These are phyloP conservation scores for Erythrolamprus reginae DNA, from an alignment of 2,113 vertebrate genomes.

Conservation along the genomic window DNA sequence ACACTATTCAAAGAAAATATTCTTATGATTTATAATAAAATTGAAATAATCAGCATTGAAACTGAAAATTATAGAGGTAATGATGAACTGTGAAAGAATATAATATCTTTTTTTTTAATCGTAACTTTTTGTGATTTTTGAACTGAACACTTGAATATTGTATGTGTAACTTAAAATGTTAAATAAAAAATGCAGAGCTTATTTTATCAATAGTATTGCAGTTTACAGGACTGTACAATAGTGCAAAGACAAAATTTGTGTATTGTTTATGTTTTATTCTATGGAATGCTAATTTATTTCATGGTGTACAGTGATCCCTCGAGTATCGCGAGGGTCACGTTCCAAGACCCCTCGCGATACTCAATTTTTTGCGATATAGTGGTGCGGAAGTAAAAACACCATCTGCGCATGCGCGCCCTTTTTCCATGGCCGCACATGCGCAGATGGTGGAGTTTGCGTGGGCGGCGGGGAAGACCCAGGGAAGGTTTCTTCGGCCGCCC, in stretches of 20 bases:
- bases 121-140: not conserved
- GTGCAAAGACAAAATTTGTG: not conserved
- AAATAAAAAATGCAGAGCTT: not conserved
- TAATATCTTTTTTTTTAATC: not conserved
- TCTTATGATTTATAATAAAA: not conserved
- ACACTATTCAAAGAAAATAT: not conserved
- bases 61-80: not conserved
- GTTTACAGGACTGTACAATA: not conserved
- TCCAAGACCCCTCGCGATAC: no score
- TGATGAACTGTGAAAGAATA: not conserved
- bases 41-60: not conserved
- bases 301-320: no score
- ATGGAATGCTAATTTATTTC: not conserved
- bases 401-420: no score
- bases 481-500: no score
- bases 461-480: no score
- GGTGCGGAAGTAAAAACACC: no score
- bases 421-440: no score
- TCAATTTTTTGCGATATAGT: no score
- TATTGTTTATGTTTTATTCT: not conserved
- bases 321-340: no score
- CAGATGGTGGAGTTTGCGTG: no score
- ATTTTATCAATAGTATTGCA: not conserved
- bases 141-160: not conserved
- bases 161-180: not conserved